Conservation (phyloP, 2,888 invertebrate genomes). For the Fragum sueziense region DNA sequence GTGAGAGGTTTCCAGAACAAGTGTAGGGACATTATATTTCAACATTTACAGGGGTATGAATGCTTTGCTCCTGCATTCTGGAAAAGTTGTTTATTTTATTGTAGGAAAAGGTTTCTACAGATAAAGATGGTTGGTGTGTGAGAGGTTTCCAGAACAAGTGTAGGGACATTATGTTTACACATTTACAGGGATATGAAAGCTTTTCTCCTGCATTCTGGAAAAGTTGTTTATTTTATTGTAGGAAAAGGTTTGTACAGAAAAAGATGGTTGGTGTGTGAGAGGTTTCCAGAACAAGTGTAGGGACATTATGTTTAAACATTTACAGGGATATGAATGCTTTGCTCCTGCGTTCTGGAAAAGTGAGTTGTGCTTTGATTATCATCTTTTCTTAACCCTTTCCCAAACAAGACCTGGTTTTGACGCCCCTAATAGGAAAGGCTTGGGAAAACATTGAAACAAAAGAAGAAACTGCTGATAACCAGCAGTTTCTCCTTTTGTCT, state of each 20-base stretch:
- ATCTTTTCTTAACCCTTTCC: too few species aligned
- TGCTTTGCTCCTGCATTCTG: conserved; percentile 18
- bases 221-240: conserved; percentile 65
- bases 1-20: conserved; percentile 70
- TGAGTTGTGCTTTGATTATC: background rate
- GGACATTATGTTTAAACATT: conserved; percentile 69
- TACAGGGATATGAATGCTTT: conserved; percentile 48
- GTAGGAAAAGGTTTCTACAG: conserved; percentile 77
- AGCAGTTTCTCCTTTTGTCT: too few species aligned
- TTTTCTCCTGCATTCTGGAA: conserved; percentile 36
- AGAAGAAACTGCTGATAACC: too few species aligned
- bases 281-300: conserved; percentile 74
- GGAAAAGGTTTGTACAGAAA: conserved; percentile 77
- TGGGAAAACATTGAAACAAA: too few species aligned
- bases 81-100: too few species aligned
- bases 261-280: conserved; percentile 79
- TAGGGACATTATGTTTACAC: conserved; percentile 71
- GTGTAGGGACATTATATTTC: conserved; percentile 73
- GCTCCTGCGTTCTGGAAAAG: conserved; percentile 40
- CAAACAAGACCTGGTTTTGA: too few species aligned
- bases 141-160: conserved; percentile 72
- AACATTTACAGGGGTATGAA: conserved; percentile 58
- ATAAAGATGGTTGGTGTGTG: conserved; percentile 80
- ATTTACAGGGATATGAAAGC: conserved; percentile 54
- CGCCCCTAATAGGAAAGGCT: too few species aligned